Evolutionary conservation across 2,797 vertebrate species (phyloP).

Genomic region (Urosaurus nigricauda): DNA sequence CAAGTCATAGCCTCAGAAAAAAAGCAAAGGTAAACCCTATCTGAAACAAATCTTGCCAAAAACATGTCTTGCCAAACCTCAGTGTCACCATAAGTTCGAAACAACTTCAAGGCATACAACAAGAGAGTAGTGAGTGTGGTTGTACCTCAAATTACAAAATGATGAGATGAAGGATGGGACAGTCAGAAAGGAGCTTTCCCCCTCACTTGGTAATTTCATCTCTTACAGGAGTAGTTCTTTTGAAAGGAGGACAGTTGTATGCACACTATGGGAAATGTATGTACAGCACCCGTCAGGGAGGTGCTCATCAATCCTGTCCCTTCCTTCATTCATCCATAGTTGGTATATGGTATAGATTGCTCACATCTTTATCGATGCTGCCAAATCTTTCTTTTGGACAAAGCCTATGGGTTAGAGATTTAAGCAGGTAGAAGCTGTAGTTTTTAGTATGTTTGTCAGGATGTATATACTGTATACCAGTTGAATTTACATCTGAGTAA

Average conservation of each 20-base stretch:
- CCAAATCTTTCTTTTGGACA: not conserved
- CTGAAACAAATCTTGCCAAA: no score
- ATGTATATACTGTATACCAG: not conserved
- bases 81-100: not conserved
- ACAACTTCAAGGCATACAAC: no score
- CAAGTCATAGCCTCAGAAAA: no score
- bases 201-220: no score
- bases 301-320: not conserved
- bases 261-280: not conserved
- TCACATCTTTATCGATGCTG: not conserved
- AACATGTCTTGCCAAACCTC: not conserved
- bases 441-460: not conserved
- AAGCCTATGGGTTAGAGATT: not conserved
- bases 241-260: not conserved
- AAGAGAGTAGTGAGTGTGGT: not conserved
- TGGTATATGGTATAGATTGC: not conserved
- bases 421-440: not conserved
- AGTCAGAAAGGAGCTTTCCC: no score
- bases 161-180: not conserved
- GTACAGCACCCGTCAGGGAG: not conserved
- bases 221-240: not conserved
- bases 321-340: not conserved
- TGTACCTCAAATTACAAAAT: not conserved
- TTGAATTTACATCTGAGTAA: conserved; percentile 18
- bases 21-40: no score